Conservation (phyloP, 1,140 invertebrate genomes). For the Andricus grossulariae region DNA sequence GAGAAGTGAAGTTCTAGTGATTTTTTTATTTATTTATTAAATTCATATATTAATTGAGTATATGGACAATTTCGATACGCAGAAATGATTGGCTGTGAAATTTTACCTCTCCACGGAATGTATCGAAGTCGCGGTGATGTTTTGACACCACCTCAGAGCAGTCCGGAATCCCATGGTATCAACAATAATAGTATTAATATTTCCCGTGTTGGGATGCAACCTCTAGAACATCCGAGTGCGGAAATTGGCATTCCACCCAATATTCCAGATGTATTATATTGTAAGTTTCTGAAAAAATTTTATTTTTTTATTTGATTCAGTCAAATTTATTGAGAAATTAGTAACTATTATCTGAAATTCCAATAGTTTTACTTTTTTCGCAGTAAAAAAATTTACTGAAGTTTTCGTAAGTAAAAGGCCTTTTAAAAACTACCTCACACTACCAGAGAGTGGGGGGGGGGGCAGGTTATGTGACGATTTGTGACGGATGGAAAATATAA, state of each 20-base stretch:
- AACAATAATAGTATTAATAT: slow-evolving; percentile 42
- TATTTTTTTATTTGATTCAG: background rate
- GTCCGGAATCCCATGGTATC: slow-evolving; percentile 64
- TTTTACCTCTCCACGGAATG: slow-evolving; percentile 57
- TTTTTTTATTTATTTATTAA: too few relatives aligned
- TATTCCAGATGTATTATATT: slow-evolving; percentile 84
- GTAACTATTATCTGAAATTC: too few relatives aligned
- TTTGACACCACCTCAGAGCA: slow-evolving; percentile 71
- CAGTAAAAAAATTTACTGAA: too few relatives aligned
- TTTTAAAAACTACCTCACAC: too few relatives aligned
- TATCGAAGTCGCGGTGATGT: slow-evolving; percentile 59
- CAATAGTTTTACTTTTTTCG: too few relatives aligned
- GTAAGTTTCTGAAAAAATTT: slow-evolving; percentile 75
- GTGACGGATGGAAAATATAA: too few relatives aligned
- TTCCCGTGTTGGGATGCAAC: slow-evolving; percentile 62
- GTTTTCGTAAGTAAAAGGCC: too few relatives aligned
- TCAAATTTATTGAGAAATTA: too few relatives aligned
- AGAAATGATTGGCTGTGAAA: slow-evolving; percentile 63
- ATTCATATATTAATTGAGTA: too few relatives aligned
- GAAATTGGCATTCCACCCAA: slow-evolving; percentile 65
- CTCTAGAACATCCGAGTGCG: slow-evolving; percentile 78
- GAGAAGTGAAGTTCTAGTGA: slow-evolving; percentile 12
- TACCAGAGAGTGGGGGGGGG: too few relatives aligned
- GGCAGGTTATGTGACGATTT: too few relatives aligned
- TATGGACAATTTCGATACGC: background rate